Conservation (phyloP, 1,140 invertebrate species). For the Heliothis subflexa region DNA sequence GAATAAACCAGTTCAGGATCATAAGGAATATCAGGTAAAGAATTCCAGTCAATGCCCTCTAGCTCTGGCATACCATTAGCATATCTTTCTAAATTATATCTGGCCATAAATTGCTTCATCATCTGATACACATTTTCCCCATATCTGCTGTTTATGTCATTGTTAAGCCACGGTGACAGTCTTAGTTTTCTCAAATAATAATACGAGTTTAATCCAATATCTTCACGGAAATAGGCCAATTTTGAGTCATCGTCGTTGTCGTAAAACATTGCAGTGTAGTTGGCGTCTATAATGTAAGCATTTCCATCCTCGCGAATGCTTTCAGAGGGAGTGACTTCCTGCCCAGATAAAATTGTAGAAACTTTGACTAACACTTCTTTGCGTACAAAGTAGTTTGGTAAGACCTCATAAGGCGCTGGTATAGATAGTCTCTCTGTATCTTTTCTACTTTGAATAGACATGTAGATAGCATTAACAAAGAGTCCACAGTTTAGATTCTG, state of each 20-base stretch:
- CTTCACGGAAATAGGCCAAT: conserved; percentile 78
- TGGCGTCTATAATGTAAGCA: conserved; percentile 71
- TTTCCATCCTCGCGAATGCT: conserved; percentile 71
- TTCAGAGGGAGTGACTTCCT: conserved; percentile 53
- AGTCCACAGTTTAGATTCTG: conserved; percentile 86
- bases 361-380: conserved; percentile 74
- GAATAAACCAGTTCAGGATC: conserved; percentile 80
- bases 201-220: conserved; percentile 77
- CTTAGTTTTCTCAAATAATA: conserved; percentile 73
- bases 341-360: conserved; percentile 63
- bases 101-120: conserved; percentile 73
- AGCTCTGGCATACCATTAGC: conserved; percentile 72
- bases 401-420: conserved; percentile 86
- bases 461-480: conserved; percentile 84
- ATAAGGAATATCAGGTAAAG: conserved; percentile 60
- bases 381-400: conserved; percentile 85
- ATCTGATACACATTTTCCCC: conserved; percentile 71
- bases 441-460: conserved; percentile 80
- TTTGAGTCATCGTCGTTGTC: conserved; percentile 69
- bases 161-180: conserved; percentile 62
- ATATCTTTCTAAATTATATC: conserved; percentile 80
- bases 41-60: conserved; percentile 69
- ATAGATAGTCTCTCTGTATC: conserved; percentile 84
- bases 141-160: conserved; percentile 52
- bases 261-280: conserved; percentile 71